phyloP scores from a whole-genome alignment of 30 jellyfish, hydroid and myxozoan genomes.

The Aurelia aurita region DNA sequence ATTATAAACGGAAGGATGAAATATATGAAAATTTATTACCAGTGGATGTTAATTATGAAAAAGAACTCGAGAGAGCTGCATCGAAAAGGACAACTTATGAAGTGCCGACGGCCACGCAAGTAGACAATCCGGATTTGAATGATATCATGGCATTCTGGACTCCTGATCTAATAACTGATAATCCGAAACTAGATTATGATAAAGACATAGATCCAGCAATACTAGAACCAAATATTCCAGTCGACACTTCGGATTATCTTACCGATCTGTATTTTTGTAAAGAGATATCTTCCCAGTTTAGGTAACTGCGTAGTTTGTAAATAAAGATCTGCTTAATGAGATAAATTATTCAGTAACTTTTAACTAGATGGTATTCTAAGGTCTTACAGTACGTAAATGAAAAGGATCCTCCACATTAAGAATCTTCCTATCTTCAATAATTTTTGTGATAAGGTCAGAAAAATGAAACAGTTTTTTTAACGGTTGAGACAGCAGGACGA shows the following conservation, averaged over 20 bases:
- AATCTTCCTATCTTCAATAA: too few relatives aligned
- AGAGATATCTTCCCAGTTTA: slow-evolving; percentile 52
- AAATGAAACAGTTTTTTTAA: too few relatives aligned
- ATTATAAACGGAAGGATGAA: slow-evolving; percentile 38
- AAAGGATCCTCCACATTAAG: too few relatives aligned
- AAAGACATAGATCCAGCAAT: slow-evolving; percentile 17
- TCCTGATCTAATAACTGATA: slow-evolving; percentile 64
- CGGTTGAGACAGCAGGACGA: too few relatives aligned
- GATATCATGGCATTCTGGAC: slow-evolving; percentile 65
- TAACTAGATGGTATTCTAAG: too few relatives aligned
- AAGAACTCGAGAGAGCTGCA: slow-evolving; percentile 51
- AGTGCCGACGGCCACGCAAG: neutral
- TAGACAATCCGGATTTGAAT: neutral
- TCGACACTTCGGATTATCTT: slow-evolving; percentile 15
- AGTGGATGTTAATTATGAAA: slow-evolving; percentile 44
- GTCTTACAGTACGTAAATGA: too few relatives aligned
- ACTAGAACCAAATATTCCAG: slow-evolving; percentile 48
- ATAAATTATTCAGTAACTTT: too few relatives aligned
- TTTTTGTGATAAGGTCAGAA: too few relatives aligned
- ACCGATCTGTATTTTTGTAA: slow-evolving; percentile 46
- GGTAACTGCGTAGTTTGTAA: slow-evolving; percentile 2
- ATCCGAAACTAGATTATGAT: slow-evolving; percentile 61
- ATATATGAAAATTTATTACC: slow-evolving; percentile 38
- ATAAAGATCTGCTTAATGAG: too few relatives aligned
- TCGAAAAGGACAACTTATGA: slow-evolving; percentile 40